Conservation (phyloP, 37 sponge, comb jelly and placozoan species). For the Geodia barretti region DNA sequence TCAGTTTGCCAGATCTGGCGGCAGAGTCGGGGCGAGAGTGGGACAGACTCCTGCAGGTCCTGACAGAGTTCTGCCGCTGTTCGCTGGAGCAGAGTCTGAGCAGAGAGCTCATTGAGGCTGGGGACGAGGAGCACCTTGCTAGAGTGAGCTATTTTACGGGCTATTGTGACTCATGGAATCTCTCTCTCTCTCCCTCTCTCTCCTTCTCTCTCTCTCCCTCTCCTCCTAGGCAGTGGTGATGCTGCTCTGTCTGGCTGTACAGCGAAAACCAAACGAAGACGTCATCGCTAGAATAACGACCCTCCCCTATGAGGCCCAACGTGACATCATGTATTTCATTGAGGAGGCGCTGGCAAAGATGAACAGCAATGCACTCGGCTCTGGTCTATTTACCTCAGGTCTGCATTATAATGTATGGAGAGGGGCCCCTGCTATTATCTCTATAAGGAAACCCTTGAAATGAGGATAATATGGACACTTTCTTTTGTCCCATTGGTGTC, state of each 20-base stretch:
- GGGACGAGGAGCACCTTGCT: conserved; percentile 29
- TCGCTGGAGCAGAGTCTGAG: conserved; percentile 25
- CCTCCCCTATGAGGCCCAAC: conserved; percentile 27
- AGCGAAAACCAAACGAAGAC: conserved; percentile 42
- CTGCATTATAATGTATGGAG: too few relatives aligned
- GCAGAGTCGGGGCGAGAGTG: neutral
- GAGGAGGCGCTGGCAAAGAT: conserved; percentile 31
- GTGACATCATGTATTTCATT: conserved; percentile 66
- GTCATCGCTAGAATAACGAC: conserved; percentile 40
- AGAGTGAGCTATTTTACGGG: conserved; percentile 9
- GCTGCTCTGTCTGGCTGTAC: conserved; percentile 44
- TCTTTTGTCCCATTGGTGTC: too few relatives aligned
- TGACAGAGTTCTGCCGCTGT: conserved; percentile 20
- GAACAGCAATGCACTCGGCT: conserved; percentile 12
- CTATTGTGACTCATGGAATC: neutral
- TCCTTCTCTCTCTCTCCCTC: conserved; percentile 8
- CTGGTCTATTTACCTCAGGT: conserved; percentile 51
- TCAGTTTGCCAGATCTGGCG: too few relatives aligned
- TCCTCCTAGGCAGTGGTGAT: conserved; percentile 53
- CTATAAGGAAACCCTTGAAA: too few relatives aligned
- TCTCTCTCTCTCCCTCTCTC: conserved; percentile 14
- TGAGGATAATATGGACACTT: too few relatives aligned
- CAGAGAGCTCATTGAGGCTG: neutral
- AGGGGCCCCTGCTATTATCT: too few relatives aligned
- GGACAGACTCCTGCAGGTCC: neutral